A percentile compares a stretch with the other conserved stretches of the same genome.
These are phyloP conservation scores for Agonopterix heracliana DNA, from an alignment of 2,888 invertebrate genomes.

Conservation along the genomic window DNA sequence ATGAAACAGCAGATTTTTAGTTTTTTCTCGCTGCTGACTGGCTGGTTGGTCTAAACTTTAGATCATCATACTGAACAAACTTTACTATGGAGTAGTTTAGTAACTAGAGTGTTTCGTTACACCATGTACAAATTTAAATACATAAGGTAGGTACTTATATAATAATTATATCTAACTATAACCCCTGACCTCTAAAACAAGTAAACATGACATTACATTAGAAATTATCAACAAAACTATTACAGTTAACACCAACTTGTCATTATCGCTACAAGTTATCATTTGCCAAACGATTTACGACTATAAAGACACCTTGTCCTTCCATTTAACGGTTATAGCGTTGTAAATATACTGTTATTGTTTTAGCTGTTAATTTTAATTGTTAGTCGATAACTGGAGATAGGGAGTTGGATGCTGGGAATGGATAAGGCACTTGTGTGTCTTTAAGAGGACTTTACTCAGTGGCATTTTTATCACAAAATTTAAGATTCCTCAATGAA, in stretches of 20 bases:
- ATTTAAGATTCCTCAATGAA: too few species aligned
- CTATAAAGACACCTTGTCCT: slow-evolving; percentile 48
- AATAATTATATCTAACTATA: neutral
- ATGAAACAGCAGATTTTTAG: too few species aligned
- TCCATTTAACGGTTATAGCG: slow-evolving; percentile 49
- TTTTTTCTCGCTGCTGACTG: too few species aligned
- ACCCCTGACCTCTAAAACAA: neutral
- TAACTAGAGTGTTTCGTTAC: too few species aligned
- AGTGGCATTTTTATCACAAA: too few species aligned
- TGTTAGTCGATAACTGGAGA: slow-evolving; percentile 46
- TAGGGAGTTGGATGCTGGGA: neutral
- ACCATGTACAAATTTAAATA: too few species aligned
- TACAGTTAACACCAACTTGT: neutral
- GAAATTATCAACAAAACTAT: neutral
- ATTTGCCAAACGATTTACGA: slow-evolving; percentile 21
- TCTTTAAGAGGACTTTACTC: neutral
- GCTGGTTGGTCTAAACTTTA: too few species aligned
- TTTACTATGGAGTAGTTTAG: too few species aligned
- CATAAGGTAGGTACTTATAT: too few species aligned
- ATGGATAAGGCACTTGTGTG: neutral
- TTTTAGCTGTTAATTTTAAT: slow-evolving; percentile 54
- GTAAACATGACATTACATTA: too few species aligned
- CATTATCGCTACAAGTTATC: slow-evolving; percentile 1
- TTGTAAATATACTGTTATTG: slow-evolving; percentile 64
- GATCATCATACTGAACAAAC: too few species aligned